These are phyloP conservation scores for Barypeithes pellucidus DNA, from an alignment of 2,888 invertebrate species.

Conservation along the genomic window DNA sequence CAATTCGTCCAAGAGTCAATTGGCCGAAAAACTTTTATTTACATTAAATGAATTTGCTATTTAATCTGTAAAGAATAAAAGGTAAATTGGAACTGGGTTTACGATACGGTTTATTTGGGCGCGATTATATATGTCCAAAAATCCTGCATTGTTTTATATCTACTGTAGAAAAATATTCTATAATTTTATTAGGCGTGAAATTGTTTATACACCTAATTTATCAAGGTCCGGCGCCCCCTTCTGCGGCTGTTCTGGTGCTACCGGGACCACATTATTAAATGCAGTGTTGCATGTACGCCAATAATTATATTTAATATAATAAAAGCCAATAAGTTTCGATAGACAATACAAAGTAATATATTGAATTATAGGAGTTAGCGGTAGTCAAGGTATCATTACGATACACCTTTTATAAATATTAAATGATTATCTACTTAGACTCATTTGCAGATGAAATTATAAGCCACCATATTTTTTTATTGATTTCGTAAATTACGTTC, in stretches of 20 bases:
- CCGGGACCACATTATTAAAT: not conserved
- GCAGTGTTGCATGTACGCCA: slow-evolving; percentile 7
- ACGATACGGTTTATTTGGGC: no score
- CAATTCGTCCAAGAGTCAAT: no score
- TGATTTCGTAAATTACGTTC: not conserved
- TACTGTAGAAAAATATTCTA: no score
- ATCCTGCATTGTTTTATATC: no score
- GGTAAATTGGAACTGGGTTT: no score
- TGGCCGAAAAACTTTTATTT: no score
- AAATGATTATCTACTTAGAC: slow-evolving; percentile 12
- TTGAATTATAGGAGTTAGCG: slow-evolving; percentile 20
- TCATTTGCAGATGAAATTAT: slow-evolving; percentile 9
- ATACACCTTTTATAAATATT: slow-evolving; percentile 17
- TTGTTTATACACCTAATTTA: slow-evolving; percentile 15
- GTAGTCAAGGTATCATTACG: slow-evolving; percentile 11
- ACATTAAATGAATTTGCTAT: no score
- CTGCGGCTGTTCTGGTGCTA: not conserved
- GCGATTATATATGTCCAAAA: no score
- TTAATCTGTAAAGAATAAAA: no score
- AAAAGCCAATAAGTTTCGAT: slow-evolving; percentile 8
- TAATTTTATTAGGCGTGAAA: slow-evolving; percentile 13
- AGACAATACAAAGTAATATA: slow-evolving; percentile 20
- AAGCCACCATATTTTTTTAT: not conserved
- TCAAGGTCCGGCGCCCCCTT: slow-evolving; percentile 7
- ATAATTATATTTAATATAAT: slow-evolving; percentile 14